These are phyloP conservation scores for Pangasius macronema DNA, from an alignment of 2,797 vertebrate species.

Conservation along the genomic window DNA sequence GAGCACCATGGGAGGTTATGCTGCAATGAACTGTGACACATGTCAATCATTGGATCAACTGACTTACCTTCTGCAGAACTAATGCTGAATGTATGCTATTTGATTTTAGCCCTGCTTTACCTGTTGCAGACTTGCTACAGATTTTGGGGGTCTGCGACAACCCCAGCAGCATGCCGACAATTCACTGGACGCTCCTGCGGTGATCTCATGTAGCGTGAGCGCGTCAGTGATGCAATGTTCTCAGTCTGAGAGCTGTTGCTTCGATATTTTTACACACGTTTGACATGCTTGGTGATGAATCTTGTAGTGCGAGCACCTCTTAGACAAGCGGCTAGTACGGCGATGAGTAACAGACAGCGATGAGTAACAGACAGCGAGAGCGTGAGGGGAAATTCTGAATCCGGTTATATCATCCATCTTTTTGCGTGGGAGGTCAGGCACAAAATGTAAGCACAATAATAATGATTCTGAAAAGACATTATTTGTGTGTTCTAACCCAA, in stretches of 20 bases:
- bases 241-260: neutral
- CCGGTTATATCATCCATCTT: neutral
- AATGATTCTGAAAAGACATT: neutral
- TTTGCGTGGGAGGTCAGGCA: too few species aligned
- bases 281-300: neutral
- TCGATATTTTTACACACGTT: neutral
- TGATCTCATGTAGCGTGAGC: neutral
- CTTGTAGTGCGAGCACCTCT: neutral
- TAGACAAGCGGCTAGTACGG: neutral
- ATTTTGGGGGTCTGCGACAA: neutral
- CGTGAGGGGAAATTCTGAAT: neutral
- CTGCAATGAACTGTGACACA: slow-evolving; percentile 22
- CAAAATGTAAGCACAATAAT: neutral
- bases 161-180: neutral
- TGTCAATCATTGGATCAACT: slow-evolving; percentile 39
- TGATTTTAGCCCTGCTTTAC: neutral
- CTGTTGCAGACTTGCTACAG: neutral
- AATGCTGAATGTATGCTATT: neutral
- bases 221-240: neutral
- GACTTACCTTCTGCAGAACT: neutral
- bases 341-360: neutral
- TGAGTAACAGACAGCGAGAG: neutral
- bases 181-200: neutral
- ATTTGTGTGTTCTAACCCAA: neutral
- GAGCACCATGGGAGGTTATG: neutral